A percentile compares a stretch with the other conserved stretches of the same genome.
These are phyloP conservation scores for Neolamprologus caudopunctatus DNA, from an alignment of 2,113 vertebrate genomes.

Conservation along the genomic window DNA sequence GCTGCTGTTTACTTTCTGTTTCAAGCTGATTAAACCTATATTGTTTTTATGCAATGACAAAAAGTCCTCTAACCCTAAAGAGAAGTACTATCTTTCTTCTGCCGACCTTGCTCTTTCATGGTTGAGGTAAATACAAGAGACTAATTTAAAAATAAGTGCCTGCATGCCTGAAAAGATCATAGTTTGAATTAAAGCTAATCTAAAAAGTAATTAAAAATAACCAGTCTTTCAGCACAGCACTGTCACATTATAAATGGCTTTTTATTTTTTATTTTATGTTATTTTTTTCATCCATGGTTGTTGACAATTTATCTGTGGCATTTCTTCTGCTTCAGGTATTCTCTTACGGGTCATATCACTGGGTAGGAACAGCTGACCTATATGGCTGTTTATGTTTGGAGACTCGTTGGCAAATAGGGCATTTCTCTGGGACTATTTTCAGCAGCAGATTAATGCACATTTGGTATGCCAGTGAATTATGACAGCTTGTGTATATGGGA, in stretches of 20 bases:
- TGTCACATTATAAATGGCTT: not conserved
- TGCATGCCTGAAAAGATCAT: not conserved
- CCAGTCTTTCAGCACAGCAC: not conserved
- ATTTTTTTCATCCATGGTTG: not conserved
- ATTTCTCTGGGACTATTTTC: constrained; percentile 1
- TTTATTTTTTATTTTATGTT: not conserved
- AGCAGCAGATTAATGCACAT: not conserved
- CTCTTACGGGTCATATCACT: not conserved
- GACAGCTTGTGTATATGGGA: constrained; percentile 10
- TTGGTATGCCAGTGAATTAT: not conserved
- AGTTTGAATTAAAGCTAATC: not conserved
- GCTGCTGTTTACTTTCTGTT: not conserved
- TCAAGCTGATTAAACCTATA: not conserved
- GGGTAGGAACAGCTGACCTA: not conserved
- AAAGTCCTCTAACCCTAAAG: not conserved
- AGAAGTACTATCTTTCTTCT: not conserved
- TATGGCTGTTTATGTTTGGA: not conserved
- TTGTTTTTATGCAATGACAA: not conserved
- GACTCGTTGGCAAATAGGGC: not conserved
- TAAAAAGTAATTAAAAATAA: not conserved
- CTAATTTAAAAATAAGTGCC: not conserved
- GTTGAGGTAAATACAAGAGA: not conserved
- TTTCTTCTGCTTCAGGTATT: not conserved
- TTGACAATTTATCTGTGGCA: not conserved
- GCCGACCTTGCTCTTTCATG: not conserved